A percentile compares a stretch with the other conserved stretches of the same genome.
Evolutionary conservation across 2,113 vertebrate genomes (phyloP).

Genomic region (Cranoglanis bouderius): DNA sequence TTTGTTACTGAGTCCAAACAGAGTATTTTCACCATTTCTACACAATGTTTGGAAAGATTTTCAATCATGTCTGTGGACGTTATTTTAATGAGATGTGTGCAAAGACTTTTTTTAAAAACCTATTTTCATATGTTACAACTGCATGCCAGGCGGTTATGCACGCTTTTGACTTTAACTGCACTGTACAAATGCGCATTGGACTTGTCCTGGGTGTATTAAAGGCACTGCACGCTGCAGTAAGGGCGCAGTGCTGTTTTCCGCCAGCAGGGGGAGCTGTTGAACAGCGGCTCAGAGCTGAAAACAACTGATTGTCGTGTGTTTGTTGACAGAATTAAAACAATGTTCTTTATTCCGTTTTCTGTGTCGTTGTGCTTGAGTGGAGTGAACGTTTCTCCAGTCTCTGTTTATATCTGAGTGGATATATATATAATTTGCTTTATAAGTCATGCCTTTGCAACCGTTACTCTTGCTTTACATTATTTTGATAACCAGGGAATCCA

Average conservation of each 20-base stretch:
- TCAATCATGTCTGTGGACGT: slow-evolving; percentile 7
- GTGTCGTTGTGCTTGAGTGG: slow-evolving; percentile 49
- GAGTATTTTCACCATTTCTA: slow-evolving; percentile 40
- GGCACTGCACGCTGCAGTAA: slow-evolving; percentile 9
- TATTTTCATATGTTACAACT: slow-evolving; percentile 46
- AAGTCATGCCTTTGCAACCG: slow-evolving; percentile 58
- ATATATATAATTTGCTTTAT: slow-evolving; percentile 46
- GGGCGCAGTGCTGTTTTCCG: slow-evolving; percentile 60
- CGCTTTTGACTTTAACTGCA: slow-evolving; percentile 42
- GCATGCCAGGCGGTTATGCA: slow-evolving; percentile 34
- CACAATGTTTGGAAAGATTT: slow-evolving; percentile 31
- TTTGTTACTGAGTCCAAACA: slow-evolving; percentile 18
- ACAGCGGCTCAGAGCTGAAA: slow-evolving; percentile 51
- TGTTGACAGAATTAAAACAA: slow-evolving; percentile 60
- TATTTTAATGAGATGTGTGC: slow-evolving; percentile 28
- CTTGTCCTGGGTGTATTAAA: slow-evolving; percentile 30
- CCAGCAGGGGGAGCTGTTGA: slow-evolving; percentile 68
- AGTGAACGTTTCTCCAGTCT: slow-evolving; percentile 3
- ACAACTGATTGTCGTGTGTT: slow-evolving; percentile 65
- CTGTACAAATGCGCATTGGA: slow-evolving; percentile 37
- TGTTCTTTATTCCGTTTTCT: slow-evolving; percentile 51
- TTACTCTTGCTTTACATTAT: slow-evolving; percentile 60
- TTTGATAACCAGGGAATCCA: slow-evolving; percentile 71
- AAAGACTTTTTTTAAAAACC: not conserved
- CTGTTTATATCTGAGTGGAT: slow-evolving; percentile 51